Base-by-base conservation (phyloP, 2,797 vertebrate genomes). In the Hoplostethus atlanticus region DNA sequence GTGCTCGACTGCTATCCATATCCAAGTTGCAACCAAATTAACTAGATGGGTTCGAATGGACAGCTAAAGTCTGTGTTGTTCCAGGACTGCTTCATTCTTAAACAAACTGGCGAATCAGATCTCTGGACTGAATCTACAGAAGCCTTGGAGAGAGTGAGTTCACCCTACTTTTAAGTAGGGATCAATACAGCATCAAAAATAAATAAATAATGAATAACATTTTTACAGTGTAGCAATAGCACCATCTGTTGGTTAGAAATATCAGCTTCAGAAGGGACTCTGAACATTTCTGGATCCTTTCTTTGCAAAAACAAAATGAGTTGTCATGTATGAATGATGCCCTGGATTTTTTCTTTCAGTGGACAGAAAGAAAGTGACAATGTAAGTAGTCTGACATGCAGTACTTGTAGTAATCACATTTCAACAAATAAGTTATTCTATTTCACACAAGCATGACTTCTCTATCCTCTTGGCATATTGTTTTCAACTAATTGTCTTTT, bases 241-340 rank as follows among this genome's bases (percentile, higher is more conserved):
- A 7, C 90, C 89, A 80, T 68, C 90, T 91, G 73, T 72, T 91
- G 91, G 87, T 72, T 48, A 42, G 2, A 36, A 63, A 36, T 0
- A 9, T 1, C 8, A 77, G n/a, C 8, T 2, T 53, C 70, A 73
- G 38, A 6, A 57, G 58, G 11, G 4, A 2, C 11, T 31, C 11
- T 57, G 55, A n/a, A 57, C 16, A 6, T 57, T 7, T 15, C 16
- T 28, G 4, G 0, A 9, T 8, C 8, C 5, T 58, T 6, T 10
- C 47, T 47, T 6, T 46, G 6, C 40, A 42, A 42, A 42, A 42
- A 42, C 10, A 42, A 6, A 8, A 36, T 36, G 34, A 6, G 34
- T 36, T 42, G 28, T 46, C 4, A 1, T 79, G 0, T 31, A 13
- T 56, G 5, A 61, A 31, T 63, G 15, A 52, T 59, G 2, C 36